Evolutionary conservation across 2,888 invertebrate species (phyloP).

Genomic region (Dynastes grantii): DNA sequence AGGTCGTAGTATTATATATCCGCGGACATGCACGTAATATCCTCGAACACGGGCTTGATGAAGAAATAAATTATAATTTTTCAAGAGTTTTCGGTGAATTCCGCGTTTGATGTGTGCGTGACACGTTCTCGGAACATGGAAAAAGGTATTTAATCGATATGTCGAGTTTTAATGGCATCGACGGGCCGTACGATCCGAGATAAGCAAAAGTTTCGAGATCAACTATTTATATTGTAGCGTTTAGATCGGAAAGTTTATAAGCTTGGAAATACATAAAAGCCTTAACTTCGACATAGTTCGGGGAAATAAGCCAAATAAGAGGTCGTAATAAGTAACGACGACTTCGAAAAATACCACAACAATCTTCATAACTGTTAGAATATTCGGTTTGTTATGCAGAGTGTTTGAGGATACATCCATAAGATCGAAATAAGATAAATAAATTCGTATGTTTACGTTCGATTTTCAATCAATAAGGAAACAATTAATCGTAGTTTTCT

Average conservation of each 20-base stretch:
- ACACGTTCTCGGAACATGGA: constrained; percentile 20
- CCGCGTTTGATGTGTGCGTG: constrained; percentile 33
- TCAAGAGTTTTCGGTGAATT: constrained; percentile 43
- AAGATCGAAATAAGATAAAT: no score
- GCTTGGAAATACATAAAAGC: background rate
- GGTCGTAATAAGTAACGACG: no score
- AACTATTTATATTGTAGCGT: constrained; percentile 9
- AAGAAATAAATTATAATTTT: constrained; percentile 42
- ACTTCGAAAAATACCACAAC: no score
- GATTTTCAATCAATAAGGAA: no score
- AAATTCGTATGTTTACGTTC: no score
- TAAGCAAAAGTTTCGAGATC: background rate
- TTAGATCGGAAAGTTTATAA: constrained; percentile 4
- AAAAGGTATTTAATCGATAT: constrained; percentile 17
- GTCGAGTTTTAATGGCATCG: constrained; percentile 16
- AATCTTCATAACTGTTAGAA: no score
- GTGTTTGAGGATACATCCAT: no score
- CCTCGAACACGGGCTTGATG: constrained; percentile 14
- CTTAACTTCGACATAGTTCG: no score
- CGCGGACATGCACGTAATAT: constrained; percentile 18
- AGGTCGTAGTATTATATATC: constrained; percentile 7
- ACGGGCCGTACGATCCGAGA: constrained; percentile 1
- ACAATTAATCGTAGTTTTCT: no score
- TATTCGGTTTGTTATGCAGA: no score
- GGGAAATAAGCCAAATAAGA: no score